Evolutionary conservation across 2,888 invertebrate species (phyloP), one percentile per base, ranked within the genome.

Genomic region (Cylloceria caligata): DNA sequence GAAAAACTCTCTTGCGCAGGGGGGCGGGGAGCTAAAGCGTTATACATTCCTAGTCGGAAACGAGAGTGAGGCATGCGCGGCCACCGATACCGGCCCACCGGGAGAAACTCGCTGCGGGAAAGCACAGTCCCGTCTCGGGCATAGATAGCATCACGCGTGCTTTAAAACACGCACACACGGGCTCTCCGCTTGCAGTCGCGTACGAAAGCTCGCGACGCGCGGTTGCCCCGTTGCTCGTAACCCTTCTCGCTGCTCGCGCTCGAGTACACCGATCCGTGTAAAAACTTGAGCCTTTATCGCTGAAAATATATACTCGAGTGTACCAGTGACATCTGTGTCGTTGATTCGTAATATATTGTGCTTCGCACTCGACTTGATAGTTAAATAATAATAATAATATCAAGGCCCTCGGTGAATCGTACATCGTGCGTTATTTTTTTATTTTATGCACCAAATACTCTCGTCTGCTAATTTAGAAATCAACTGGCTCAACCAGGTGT

Each of bases 181-280:
- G 1, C 16, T 16, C 60, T 9, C 19, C 36, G 19, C 60, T 60
- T 34, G 60, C 80, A 80, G 80, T 80, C 75, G 80, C 80, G 80
- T 21, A 67, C 65, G 65, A 76, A 71, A 71, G 71, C 71, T 80
- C 80, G 80, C 80, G 75, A 42, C 80, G 80, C 27, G 49, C 45
- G 39, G 64, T 71, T 39, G 19, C 47, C 60, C 42, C 55, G 7
- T 6, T 21, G 24, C 24, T 19, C 21, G 19, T 21, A 21, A 39
- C 13, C n/a, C n/a, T n/a, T n/a, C n/a, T 39, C 11, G 11, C 2
- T 9, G 39, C 39, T 39, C 39, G 11, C 39, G 7, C 7, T 39
- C 7, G 2, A n/a, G 11, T 7, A 3, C 39, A 5, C 39, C 5
- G 3, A 2, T 45, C 6, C n/a, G 16, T 16, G 45, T 45, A 2